phyloP scores from a whole-genome alignment of 1,140 invertebrate species.

The Drosophila prosaltans region DNA sequence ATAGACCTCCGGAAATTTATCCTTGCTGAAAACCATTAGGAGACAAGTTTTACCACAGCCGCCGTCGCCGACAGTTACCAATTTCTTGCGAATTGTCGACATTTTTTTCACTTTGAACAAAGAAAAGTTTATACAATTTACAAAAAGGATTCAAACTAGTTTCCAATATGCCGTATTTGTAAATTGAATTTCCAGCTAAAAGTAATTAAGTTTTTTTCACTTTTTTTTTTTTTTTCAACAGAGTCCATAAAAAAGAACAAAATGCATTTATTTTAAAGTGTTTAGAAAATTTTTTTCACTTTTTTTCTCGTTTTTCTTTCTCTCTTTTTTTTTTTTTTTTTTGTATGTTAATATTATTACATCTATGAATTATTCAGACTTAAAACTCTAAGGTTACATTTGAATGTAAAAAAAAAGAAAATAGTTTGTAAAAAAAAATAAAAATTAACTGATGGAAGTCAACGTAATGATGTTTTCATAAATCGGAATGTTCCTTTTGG shows the following conservation, averaged over 20 bases:
- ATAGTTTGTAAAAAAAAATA: conserved; percentile 14
- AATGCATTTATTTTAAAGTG: conserved; percentile 34
- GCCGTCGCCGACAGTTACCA: too few relatives aligned
- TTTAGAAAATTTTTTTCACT: conserved; percentile 53
- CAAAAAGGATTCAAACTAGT: too few relatives aligned
- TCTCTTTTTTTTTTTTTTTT: neutral
- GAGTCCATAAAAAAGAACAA: neutral
- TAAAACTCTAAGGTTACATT: conserved; percentile 77
- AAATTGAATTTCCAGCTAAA: too few relatives aligned
- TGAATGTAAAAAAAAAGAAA: conserved; percentile 57
- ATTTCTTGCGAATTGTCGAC: too few relatives aligned
- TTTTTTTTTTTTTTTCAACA: too few relatives aligned
- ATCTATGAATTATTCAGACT: conserved; percentile 75
- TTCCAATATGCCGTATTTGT: too few relatives aligned
- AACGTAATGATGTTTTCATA: conserved; percentile 4
- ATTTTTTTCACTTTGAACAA: too few relatives aligned
- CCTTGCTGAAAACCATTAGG: too few relatives aligned
- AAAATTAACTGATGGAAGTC: conserved; percentile 33
- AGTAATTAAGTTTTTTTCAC: too few relatives aligned
- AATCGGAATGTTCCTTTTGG: conserved; percentile 26
- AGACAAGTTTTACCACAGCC: too few relatives aligned
- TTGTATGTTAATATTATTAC: conserved; percentile 38
- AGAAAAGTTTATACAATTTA: too few relatives aligned
- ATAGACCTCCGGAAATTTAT: too few relatives aligned
- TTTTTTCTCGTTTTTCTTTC: neutral